Evolutionary conservation across 2,113 vertebrate genomes (phyloP).

Genomic region (Tyrannus savana): DNA sequence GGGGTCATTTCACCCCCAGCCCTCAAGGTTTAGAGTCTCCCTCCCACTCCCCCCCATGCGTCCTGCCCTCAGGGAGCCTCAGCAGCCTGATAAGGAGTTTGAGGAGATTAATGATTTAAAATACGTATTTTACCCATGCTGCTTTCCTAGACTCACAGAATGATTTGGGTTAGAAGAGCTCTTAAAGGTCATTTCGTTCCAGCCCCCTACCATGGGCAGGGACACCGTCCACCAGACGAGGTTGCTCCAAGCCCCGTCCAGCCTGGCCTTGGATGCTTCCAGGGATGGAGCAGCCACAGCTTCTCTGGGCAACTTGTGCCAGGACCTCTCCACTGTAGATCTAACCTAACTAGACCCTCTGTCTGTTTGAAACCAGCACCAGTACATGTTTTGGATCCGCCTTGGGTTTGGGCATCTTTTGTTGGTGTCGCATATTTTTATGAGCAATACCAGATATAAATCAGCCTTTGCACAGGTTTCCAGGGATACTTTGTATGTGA

Average conservation of each 20-base stretch:
- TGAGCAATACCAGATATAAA: not conserved
- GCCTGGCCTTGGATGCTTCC: not conserved
- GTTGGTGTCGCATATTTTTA: not conserved
- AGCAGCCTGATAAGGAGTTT: not conserved
- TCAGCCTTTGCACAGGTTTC: not conserved
- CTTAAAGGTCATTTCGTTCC: not conserved
- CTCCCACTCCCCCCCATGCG: accelerated
- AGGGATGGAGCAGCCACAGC: not conserved
- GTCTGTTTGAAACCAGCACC: not conserved
- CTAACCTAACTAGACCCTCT: not conserved
- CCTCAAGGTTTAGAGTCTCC: not conserved
- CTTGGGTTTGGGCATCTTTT: not conserved
- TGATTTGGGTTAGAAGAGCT: not conserved
- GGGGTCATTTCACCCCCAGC: not conserved
- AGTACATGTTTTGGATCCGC: accelerated
- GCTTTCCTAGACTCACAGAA: not conserved
- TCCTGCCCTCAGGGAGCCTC: too few relatives aligned
- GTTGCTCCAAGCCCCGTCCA: not conserved
- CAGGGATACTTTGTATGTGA: not conserved
- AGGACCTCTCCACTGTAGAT: not conserved
- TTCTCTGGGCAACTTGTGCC: not conserved
- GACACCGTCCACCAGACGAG: not conserved
- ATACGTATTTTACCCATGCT: not conserved
- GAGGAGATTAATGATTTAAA: not conserved
- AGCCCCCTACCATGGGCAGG: not conserved